These are phyloP conservation scores for Phodopus roborovskii DNA, from an alignment of 2,113 vertebrate genomes.

Conservation along the genomic window DNA sequence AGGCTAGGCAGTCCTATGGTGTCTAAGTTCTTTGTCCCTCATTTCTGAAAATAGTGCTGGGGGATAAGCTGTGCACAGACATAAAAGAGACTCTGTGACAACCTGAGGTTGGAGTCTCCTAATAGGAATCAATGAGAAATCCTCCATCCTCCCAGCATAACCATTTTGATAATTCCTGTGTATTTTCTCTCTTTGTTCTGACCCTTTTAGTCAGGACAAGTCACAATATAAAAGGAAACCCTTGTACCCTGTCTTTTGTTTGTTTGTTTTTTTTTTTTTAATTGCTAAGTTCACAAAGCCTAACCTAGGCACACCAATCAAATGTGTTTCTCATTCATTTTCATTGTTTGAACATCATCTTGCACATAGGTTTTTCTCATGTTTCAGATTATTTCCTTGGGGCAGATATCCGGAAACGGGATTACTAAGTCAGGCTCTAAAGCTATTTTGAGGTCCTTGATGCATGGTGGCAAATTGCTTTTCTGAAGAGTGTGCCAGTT, in stretches of 20 bases:
- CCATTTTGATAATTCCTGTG: not conserved
- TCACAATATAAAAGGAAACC: not conserved
- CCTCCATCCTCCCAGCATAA: not conserved
- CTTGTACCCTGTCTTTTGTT: not conserved
- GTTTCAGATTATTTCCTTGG: slow-evolving; percentile 64
- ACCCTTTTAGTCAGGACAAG: not conserved
- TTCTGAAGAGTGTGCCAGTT: slow-evolving; percentile 56
- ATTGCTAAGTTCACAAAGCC: not conserved
- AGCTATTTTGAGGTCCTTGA: slow-evolving; percentile 73
- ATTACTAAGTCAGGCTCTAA: slow-evolving; percentile 61
- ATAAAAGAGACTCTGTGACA: slow-evolving; percentile 21
- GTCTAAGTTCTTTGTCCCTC: not conserved
- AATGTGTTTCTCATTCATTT: not conserved
- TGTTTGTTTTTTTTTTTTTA: slow-evolving; percentile 3
- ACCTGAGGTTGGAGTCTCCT: not conserved
- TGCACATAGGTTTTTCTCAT: slow-evolving; percentile 55
- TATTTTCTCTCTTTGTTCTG: not conserved
- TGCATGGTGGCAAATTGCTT: slow-evolving; percentile 60
- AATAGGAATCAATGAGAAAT: not conserved
- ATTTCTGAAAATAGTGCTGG: not conserved
- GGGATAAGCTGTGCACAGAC: not conserved
- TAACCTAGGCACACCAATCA: not conserved
- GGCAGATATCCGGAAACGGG: slow-evolving; percentile 60
- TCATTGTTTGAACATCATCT: slow-evolving; percentile 25
- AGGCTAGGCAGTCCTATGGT: not conserved